Base-by-base conservation (phyloP, 1,140 invertebrate species). In the Chionoecetes opilio region DNA sequence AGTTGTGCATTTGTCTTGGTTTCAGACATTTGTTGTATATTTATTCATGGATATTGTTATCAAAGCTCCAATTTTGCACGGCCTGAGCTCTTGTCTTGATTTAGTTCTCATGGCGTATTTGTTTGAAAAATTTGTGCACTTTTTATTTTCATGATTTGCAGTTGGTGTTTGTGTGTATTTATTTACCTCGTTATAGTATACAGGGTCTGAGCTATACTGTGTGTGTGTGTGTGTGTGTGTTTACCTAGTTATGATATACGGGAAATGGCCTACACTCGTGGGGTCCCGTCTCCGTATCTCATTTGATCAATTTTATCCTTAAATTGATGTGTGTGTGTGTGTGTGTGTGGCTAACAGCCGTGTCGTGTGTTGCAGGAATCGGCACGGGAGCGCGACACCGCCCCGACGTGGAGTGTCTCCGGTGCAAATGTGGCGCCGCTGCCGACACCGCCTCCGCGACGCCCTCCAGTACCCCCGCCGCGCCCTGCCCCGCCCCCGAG, bases 291-390 rank as follows among this genome's bases (percentile, higher is more conserved):
- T n/a, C n/a, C n/a, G n/a, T n/a, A n/a, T n/a, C n/a, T n/a, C n/a
- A n/a, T n/a, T n/a, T n/a, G n/a, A n/a, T n/a, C n/a, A n/a, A n/a
- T n/a, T n/a, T n/a, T n/a, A n/a, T n/a, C n/a, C n/a, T n/a, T n/a
- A n/a, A n/a, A n/a, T n/a, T n/a, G n/a, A n/a, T 75, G 31, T 75
- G 26, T 75, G 31, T 82, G 91, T 14, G n/a, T 92, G 32, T 35
- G n/a, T 92, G 32, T 75, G 29, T 75, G 75, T 75, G n/a, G 26
- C 31, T 93, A 21, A 92, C 29, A 11, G 82, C 29, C 17, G 21
- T 82, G 82, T 88, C 75, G 32, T 63, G 9, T 93, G 29, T 94
- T 96, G 46, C 95, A 96, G 95, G 95, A 93, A 38, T 82, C 94
- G 14, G 90, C 93, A 0, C 53, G 93, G n/a, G 95, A 96, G 32